phyloP scores from a whole-genome alignment of 2,113 vertebrate genomes.

The Anhinga anhinga region DNA sequence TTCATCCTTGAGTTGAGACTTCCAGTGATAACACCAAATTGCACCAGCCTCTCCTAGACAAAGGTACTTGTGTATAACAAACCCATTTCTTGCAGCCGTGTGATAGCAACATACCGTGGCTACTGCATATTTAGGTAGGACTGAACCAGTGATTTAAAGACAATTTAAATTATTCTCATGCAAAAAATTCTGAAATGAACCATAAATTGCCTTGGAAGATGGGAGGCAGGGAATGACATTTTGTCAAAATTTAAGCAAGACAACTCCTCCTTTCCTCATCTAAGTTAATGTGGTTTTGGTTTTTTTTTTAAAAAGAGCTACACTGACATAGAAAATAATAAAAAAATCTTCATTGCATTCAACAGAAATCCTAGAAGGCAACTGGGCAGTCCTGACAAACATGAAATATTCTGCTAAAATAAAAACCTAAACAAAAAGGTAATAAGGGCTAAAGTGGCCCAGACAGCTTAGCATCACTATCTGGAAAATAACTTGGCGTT shows the following conservation, averaged over 20 bases:
- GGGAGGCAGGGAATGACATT: background rate
- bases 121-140: background rate
- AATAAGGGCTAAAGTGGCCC: constrained; percentile 10
- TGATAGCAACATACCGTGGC: background rate
- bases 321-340: constrained; percentile 46
- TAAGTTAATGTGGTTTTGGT: background rate
- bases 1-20: background rate
- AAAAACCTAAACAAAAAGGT: constrained; percentile 44
- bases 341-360: constrained; percentile 3
- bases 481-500: constrained; percentile 51
- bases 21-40: background rate
- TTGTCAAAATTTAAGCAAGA: background rate
- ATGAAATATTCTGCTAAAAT: constrained; percentile 39
- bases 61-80: background rate
- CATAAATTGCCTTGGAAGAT: background rate
- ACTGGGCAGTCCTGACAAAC: constrained; percentile 42
- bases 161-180: background rate
- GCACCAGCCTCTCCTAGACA: background rate
- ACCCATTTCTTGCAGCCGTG: background rate
- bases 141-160: background rate
- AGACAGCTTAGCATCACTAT: constrained; percentile 9
- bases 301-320: background rate
- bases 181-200: background rate
- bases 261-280: background rate
- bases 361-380: constrained; percentile 67